Evolutionary conservation across 2,888 invertebrate species (phyloP), one percentile per base, ranked within the genome.

Genomic region (Hypena proboscidalis): DNA sequence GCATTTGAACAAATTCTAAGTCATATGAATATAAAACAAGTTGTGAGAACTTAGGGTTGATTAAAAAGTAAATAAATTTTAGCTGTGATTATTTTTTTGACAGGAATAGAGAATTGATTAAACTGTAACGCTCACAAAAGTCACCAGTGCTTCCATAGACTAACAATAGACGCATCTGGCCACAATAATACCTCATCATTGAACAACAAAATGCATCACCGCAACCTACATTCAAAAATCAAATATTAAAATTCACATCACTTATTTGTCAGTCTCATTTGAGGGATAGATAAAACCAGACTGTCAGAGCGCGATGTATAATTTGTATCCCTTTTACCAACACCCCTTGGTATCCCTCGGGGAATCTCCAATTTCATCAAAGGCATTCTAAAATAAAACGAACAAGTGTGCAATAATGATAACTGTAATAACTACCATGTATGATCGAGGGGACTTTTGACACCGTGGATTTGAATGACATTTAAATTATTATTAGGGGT

Each of bases 331-430:
- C 19, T 15, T 33, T 11, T 27, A 33, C 13, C 34, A 33, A 22
- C 35, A 41, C 21, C 30, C 17, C 11, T 38, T 36, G 14, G 29
- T 20, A 21, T 22, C 46, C 43, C 55, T 5, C 4, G 27, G 26
- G 43, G 32, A n/a, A 8, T 20, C 41, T 38, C 20, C 22, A 4
- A 50, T 47, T 50, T 43, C 58, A 46, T 33, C 22, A 30, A 34
- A 20, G 37, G 27, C 26, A 21, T 37, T 43, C 25, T 11, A 30
- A 40, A 50, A 42, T 33, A 9, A 33, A 40, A 40, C 7, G 40
- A 21, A 32, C 39, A 39, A 39, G 9, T 21, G 25, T 39, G 11
- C 21, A 8, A 17, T 40, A 27, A 33, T 34, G 22, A 40, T 27
- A 22, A n/a, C 11, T 29, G 22, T 33, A 13, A 39, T n/a, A 19